These are phyloP conservation scores for Aix galericulata DNA, from an alignment of 2,113 vertebrate species.

Conservation along the genomic window DNA sequence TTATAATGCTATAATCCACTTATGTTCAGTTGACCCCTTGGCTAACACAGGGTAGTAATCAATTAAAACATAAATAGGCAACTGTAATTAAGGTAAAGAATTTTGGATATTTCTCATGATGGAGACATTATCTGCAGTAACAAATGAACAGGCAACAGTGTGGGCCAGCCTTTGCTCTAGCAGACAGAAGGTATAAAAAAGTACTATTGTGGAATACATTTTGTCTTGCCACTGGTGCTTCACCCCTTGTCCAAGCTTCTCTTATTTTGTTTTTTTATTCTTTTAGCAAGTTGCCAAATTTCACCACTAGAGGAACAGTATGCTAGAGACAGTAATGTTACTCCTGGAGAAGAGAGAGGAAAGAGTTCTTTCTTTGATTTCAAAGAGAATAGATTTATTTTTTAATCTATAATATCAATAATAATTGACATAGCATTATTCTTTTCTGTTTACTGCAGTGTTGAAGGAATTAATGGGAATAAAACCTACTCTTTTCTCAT, in stretches of 20 bases:
- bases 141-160: not conserved
- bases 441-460: slow-evolving; percentile 69
- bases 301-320: not conserved
- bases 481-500: slow-evolving; percentile 89
- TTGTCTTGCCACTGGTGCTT: not conserved
- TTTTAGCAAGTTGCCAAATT: not conserved
- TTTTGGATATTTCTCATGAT: not conserved
- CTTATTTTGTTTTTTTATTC: not conserved
- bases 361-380: not conserved
- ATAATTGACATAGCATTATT: not conserved
- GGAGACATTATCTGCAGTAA: not conserved
- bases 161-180: not conserved
- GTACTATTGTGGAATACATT: not conserved
- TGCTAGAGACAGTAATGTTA: not conserved
- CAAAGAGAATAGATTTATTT: not conserved
- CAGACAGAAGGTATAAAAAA: not conserved
- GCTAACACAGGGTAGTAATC: not conserved
- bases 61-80: not conserved
- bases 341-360: not conserved
- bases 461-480: slow-evolving; percentile 81
- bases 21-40: not conserved
- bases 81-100: not conserved
- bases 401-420: not conserved
- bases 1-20: not conserved
- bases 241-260: not conserved